Conservation (phyloP, 2,888 invertebrate species). For the Agriopis aurantiaria region DNA sequence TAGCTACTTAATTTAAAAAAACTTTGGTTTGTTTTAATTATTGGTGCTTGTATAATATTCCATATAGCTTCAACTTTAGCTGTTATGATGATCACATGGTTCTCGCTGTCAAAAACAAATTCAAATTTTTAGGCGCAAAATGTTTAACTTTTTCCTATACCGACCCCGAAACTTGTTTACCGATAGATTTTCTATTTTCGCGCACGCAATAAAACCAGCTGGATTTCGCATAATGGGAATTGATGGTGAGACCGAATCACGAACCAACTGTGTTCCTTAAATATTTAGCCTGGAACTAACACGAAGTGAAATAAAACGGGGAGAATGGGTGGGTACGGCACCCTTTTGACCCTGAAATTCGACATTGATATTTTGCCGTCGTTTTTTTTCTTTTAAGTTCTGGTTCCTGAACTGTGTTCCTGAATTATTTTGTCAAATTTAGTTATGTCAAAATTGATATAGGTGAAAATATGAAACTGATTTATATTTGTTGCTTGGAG, state of each 20-base stretch:
- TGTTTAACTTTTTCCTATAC: conserved; percentile 30
- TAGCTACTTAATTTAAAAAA: too few relatives aligned
- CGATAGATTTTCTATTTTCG: conserved; percentile 41
- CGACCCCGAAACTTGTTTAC: conserved; percentile 34
- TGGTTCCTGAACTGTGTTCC: not conserved
- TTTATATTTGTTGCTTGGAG: too few relatives aligned
- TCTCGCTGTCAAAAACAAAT: conserved; percentile 2
- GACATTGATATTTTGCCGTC: conserved; percentile 6
- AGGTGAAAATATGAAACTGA: too few relatives aligned
- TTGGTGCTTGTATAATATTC: not conserved
- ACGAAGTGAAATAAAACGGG: conserved; percentile 37
- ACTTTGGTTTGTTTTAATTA: not conserved
- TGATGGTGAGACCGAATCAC: conserved; percentile 43
- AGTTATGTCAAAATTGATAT: too few relatives aligned
- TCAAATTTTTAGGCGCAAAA: conserved; percentile 13
- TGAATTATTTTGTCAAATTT: too few relatives aligned
- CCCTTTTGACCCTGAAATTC: conserved; percentile 29
- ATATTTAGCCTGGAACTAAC: conserved; percentile 38
- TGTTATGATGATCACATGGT: not conserved
- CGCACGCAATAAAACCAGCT: conserved; percentile 40
- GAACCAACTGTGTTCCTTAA: conserved; percentile 40
- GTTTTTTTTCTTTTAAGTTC: not conserved
- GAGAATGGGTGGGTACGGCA: conserved; percentile 3
- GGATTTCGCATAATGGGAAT: conserved; percentile 45
- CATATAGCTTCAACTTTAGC: not conserved